Percentiles rank a stretch among this genome's conserved stretches.
Evolutionary conservation across 2,888 invertebrate species (phyloP).

Genomic region (Calameuta pallipes): DNA sequence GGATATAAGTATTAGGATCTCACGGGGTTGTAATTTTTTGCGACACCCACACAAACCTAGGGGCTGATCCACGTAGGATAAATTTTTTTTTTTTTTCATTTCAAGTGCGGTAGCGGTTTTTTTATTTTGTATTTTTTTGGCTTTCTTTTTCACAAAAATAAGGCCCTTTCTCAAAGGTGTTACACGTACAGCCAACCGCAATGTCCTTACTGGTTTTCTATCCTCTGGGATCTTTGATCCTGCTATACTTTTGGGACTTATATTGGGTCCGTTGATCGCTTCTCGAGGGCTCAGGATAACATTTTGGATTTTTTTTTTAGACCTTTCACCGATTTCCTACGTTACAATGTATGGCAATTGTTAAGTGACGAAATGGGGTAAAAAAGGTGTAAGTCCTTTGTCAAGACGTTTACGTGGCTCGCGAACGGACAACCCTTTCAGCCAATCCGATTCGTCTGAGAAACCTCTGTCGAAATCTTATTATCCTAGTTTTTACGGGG

Average conservation of each 20-base stretch:
- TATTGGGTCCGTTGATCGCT: not conserved
- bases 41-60: not conserved
- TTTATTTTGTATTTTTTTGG: not conserved
- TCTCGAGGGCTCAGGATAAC: not conserved
- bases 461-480: constrained; percentile 40
- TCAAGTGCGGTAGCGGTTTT: not conserved
- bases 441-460: constrained; percentile 35
- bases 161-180: not conserved
- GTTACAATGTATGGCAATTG: not conserved
- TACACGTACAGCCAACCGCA: not conserved
- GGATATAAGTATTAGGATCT: constrained; percentile 10
- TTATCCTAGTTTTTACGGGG: constrained; percentile 43
- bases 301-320: not conserved
- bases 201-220: not conserved
- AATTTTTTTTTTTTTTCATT: not conserved
- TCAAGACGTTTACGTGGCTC: not conserved
- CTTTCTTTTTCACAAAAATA: not conserved
- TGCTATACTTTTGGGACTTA: not conserved
- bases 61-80: not conserved
- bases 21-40: not conserved
- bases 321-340: not conserved
- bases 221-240: not conserved
- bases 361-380: not conserved
- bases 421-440: constrained; percentile 28
- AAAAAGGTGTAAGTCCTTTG: not conserved